Evolutionary conservation across 2,888 invertebrate species (phyloP), one percentile per base, ranked within the genome.

Genomic region (Xestia ashworthii): DNA sequence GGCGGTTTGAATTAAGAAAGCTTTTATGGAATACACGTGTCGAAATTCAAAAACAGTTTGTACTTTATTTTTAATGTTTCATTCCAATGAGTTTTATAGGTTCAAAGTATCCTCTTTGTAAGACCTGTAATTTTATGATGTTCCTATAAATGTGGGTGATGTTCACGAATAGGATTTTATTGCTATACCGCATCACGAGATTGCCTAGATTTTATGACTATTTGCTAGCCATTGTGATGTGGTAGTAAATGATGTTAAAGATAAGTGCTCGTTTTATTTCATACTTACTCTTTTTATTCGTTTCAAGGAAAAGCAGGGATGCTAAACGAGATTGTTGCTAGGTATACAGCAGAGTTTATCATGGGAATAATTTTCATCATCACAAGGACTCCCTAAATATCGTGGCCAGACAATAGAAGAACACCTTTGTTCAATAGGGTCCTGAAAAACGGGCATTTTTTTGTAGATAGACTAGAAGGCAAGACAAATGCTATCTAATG

Each of bases 1-100:
- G 22, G 38, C 22, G 22, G 38, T 60, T 81, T 48, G 67, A 81
- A 67, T 80, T 78, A 22, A 80, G 60, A 79, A 81, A 60, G 58
- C 38, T 72, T n/a, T 58, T 66, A n/a, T 50, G 11, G 16, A 60
- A 44, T 5, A 44, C 9, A 55, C 25, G 3, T 53, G 1, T 64
- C 5, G 38, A 16, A 32, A 14, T 25, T 58, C 4, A 22, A 64
- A 78, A 62, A 79, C 16, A 8, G n/a, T 5, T 22, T n/a, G 8
- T 14, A 32, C 25, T 70, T 38, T 38, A 32, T n/a, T 79, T 78
- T 48, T n/a, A 0, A 11, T 8, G n/a, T 38, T 46, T 3, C 2
- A 14, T 48, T 48, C 6, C 44, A 81, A 50, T 44, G 53, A 60
- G 53, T 32, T 65, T 19, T 53, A 41, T 68, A 60, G 12, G 41